Evolutionary conservation across 2,113 vertebrate species (phyloP).

Genomic region (Crotalus horridus): DNA sequence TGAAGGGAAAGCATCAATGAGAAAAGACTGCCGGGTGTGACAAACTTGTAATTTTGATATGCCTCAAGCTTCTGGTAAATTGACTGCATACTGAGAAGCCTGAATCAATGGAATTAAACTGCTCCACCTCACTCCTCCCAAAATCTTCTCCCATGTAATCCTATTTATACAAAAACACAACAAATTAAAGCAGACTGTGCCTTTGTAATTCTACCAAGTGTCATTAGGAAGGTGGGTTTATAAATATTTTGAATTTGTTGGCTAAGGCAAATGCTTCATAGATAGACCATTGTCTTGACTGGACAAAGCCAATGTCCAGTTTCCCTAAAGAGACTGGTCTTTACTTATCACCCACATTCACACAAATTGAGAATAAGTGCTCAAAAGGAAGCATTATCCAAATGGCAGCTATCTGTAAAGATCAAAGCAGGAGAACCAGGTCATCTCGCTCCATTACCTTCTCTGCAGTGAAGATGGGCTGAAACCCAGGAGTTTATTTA

Average conservation of each 20-base stretch:
- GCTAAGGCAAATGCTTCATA: background rate
- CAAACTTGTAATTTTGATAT: background rate
- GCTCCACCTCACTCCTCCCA: background rate
- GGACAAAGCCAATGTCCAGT: background rate
- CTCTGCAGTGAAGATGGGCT: background rate
- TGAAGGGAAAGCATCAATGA: background rate
- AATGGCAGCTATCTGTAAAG: background rate
- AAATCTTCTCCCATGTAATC: background rate
- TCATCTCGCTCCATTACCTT: background rate
- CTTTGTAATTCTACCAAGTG: background rate
- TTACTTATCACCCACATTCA: background rate
- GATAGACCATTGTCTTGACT: background rate
- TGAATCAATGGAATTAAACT: background rate
- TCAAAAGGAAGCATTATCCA: background rate
- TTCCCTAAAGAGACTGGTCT: background rate
- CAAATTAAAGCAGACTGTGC: background rate
- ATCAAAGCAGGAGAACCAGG: background rate
- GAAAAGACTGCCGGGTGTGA: background rate
- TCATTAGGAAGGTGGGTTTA: background rate
- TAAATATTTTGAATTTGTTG: background rate
- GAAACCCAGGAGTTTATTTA: background rate
- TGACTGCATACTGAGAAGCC: background rate
- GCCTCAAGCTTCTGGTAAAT: background rate
- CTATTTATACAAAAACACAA: background rate
- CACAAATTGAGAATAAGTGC: background rate